phyloP scores from a whole-genome alignment of 2,888 invertebrate species.

The Acleris emargana region DNA sequence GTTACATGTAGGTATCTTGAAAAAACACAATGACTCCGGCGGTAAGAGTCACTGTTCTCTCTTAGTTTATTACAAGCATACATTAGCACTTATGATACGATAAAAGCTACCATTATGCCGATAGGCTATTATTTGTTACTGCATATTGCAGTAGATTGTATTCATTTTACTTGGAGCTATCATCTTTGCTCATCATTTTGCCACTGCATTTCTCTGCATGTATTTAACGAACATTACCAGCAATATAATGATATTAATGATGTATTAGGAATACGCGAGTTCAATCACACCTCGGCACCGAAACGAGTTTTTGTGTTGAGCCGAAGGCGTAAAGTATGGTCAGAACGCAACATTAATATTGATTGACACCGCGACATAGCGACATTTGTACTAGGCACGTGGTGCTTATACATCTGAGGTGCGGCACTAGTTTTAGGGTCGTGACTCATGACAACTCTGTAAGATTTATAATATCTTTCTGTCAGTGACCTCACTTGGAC shows the following conservation, averaged over 20 bases:
- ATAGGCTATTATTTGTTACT: neutral
- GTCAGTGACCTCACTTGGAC: neutral
- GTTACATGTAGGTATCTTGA: no score
- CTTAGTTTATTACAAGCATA: neutral
- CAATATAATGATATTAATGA: constrained; percentile 13
- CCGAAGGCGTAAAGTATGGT: constrained; percentile 51
- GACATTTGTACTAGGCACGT: constrained; percentile 57
- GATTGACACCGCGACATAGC: constrained; percentile 57
- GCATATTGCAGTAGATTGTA: neutral
- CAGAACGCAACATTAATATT: constrained; percentile 59
- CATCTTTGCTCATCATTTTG: neutral
- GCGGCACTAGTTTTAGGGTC: constrained; percentile 42
- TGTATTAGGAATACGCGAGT: constrained; percentile 33
- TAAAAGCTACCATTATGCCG: neutral
- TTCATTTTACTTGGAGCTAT: neutral
- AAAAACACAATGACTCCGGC: no score
- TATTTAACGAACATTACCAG: constrained; percentile 19
- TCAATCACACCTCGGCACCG: constrained; percentile 34
- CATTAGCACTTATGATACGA: neutral
- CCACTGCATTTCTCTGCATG: neutral
- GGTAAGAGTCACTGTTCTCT: neutral
- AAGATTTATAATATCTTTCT: neutral
- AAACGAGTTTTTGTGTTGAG: constrained; percentile 43
- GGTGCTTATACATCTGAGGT: constrained; percentile 52
- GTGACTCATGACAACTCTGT: constrained; percentile 15